Conservation (phyloP, 2,113 vertebrate species). For the Heliornis fulica region DNA sequence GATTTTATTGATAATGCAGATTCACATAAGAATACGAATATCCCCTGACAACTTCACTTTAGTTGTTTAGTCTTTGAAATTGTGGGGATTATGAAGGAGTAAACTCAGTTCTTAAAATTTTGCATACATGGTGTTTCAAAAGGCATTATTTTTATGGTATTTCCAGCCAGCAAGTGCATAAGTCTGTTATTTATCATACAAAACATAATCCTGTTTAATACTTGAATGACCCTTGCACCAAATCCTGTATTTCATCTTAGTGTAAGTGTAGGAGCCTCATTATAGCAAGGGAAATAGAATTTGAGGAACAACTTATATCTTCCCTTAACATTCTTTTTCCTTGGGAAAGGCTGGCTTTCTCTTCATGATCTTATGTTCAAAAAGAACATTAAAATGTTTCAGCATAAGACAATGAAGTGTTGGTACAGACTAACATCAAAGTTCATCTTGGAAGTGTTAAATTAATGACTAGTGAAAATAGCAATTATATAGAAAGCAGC, state of each 20-base stretch:
- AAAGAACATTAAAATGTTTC: background rate
- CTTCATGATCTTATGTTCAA: background rate
- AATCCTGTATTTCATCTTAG: background rate
- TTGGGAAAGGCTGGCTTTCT: background rate
- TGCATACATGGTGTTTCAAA: background rate
- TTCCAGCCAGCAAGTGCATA: background rate
- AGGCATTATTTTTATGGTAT: background rate
- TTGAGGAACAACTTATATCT: background rate
- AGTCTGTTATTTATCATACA: background rate
- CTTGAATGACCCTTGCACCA: background rate
- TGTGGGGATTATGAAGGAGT: background rate
- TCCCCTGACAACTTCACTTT: background rate
- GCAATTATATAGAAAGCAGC: background rate
- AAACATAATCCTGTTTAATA: background rate
- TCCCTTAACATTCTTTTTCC: background rate
- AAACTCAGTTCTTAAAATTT: background rate
- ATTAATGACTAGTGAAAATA: background rate
- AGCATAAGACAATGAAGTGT: background rate
- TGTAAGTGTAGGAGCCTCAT: background rate
- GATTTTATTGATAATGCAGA: background rate
- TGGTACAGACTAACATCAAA: background rate
- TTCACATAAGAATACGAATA: background rate
- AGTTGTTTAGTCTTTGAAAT: background rate
- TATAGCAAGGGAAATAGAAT: background rate
- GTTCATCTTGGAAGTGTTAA: background rate